A percentile compares a stretch with the other conserved stretches of the same genome.
These are phyloP conservation scores for Sinelater perroti DNA, from an alignment of 2,888 invertebrate species.

Conservation along the genomic window DNA sequence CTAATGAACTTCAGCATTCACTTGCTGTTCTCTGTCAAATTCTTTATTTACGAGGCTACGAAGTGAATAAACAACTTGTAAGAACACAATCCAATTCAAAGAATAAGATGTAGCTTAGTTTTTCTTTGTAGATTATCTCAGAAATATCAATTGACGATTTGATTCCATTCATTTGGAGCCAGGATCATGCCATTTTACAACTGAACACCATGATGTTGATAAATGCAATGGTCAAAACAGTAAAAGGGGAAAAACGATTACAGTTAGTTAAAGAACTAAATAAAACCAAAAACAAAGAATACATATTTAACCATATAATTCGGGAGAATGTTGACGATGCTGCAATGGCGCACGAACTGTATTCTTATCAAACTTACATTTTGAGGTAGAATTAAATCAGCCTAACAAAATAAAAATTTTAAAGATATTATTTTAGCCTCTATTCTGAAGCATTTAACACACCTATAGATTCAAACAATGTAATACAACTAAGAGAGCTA, in stretches of 20 bases:
- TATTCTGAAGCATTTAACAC: constrained; percentile 31
- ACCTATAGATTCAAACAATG: constrained; percentile 30
- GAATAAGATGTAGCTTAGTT: neutral
- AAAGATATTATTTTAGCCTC: constrained; percentile 33
- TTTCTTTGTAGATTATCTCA: constrained; percentile 32
- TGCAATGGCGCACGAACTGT: constrained; percentile 54
- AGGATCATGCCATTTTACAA: constrained; percentile 47
- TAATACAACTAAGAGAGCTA: constrained; percentile 45
- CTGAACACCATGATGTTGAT: constrained; percentile 53
- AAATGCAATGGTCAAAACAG: constrained; percentile 53
- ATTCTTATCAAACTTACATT: constrained; percentile 55
- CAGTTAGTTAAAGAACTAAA: constrained; percentile 54
- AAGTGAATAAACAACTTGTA: constrained; percentile 51
- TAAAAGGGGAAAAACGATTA: constrained; percentile 50
- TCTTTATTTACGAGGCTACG: constrained; percentile 43
- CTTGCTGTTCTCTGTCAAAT: constrained; percentile 54
- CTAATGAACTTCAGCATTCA: constrained; percentile 46
- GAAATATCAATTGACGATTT: constrained; percentile 42
- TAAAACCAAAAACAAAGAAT: constrained; percentile 45
- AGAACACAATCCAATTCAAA: neutral
- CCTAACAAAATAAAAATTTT: neutral
- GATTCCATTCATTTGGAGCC: constrained; percentile 48
- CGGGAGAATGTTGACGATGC: constrained; percentile 37
- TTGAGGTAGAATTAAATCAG: constrained; percentile 49
- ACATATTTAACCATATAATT: constrained; percentile 42